Base-by-base conservation (phyloP, 2,113 vertebrate genomes). In the Pristiophorus japonicus region DNA sequence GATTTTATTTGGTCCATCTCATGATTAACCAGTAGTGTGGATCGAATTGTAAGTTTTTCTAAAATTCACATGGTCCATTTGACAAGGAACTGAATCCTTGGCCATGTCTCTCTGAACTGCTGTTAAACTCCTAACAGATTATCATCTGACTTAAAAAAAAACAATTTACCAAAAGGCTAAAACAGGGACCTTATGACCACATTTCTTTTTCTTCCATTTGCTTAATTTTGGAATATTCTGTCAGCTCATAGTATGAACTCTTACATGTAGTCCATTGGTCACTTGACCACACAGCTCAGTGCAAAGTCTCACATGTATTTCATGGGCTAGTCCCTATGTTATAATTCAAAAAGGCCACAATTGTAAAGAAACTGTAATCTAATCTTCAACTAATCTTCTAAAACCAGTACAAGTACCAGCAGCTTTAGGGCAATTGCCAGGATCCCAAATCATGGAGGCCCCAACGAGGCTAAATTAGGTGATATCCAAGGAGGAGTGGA, bases 81-180 rank as follows among this genome's bases (percentile, higher is more conserved):
- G 87, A 91, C 62, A 91, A 62, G 51, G 27, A 91, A n/a, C 51
- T 91, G 87, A 62, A 91, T 30, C 30, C 62, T 59, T 91, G 87
- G 59, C 87, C 12, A 91, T 14, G 30, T n/a, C 51, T 59, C 30
- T 34, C 51, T n/a, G 87, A 90, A 62, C 51, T 90, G 11, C 27
- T 18, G 55, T 59, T 62, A 55, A 91, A 62, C 27, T 91, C 30
- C 84, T 87, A 24, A 22, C 51, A 91, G 55, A 4, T 91, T 91
- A 59, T 62, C 87, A 91, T 12, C 16, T 91, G 87, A 62, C 16
- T 91, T 88, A 85, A 90, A 90, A 91, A 62, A 34, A 90, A 8
- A 0, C 38, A 84, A 42, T 45, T 47, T 47, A 51, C 47, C 45
- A 90, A 62, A 87, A 18, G 55, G 51, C 87, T 91, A 62, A 91